These are phyloP conservation scores for Samia ricini DNA, from an alignment of 1,140 invertebrate species.

Conservation along the genomic window DNA sequence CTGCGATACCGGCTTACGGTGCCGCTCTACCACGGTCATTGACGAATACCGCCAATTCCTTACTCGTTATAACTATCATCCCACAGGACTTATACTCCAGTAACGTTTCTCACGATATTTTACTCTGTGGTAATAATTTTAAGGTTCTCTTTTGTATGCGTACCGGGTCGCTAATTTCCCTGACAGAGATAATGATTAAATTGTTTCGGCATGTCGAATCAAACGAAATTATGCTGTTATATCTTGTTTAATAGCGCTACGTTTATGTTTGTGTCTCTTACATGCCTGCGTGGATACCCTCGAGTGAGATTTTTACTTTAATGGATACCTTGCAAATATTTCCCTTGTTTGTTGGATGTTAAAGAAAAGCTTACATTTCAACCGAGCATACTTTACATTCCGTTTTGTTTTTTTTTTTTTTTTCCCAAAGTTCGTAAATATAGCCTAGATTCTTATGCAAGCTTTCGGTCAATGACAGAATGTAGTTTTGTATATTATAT, in stretches of 20 bases:
- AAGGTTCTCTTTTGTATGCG: slow-evolving; percentile 26
- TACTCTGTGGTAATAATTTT: slow-evolving; percentile 29
- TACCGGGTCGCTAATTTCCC: slow-evolving; percentile 51
- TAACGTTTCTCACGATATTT: slow-evolving; percentile 22
- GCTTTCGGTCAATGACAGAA: too few relatives aligned
- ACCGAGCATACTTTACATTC: neutral
- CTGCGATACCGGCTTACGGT: slow-evolving; percentile 43
- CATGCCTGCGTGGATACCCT: slow-evolving; percentile 51
- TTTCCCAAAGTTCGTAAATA: too few relatives aligned
- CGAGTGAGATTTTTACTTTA: slow-evolving; percentile 58
- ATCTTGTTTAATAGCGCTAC: slow-evolving; percentile 70
- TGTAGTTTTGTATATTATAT: too few relatives aligned
- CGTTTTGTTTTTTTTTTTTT: neutral
- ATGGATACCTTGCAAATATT: slow-evolving; percentile 35
- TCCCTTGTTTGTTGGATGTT: slow-evolving; percentile 11
- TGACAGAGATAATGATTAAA: slow-evolving; percentile 72
- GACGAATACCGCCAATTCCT: slow-evolving; percentile 75
- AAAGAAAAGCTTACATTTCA: neutral
- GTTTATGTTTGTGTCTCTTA: slow-evolving; percentile 55
- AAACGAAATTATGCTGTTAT: slow-evolving; percentile 77
- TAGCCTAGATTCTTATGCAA: too few relatives aligned
- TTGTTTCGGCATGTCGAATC: slow-evolving; percentile 76
- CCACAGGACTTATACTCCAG: slow-evolving; percentile 44
- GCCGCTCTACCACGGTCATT: slow-evolving; percentile 56
- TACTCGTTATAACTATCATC: slow-evolving; percentile 39